Evolutionary conservation across 2,888 invertebrate species (phyloP), one percentile per base, ranked within the genome.

Genomic region (Andrena hattorfiana): DNA sequence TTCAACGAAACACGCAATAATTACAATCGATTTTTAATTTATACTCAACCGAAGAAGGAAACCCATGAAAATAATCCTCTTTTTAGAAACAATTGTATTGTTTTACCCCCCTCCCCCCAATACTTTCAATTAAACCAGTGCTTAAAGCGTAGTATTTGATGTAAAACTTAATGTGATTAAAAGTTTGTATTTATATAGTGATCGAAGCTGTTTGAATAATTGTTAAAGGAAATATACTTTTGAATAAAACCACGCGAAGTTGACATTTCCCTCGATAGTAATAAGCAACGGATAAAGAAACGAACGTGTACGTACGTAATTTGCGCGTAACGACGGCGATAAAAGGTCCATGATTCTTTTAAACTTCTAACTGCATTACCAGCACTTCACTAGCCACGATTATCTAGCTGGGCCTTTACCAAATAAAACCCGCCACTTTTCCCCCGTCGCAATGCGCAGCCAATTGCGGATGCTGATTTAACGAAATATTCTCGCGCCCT

Each of bases 221-320:
- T 80, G 82, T 86, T 86, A 30, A 54, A 76, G 72, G 30, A 81
- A 83, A 83, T 83, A 83, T 81, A 83, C 77, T 81, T 83, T 83
- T 81, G 62, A 62, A 75, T 64, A 51, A 70, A 81, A 68, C 56
- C 67, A 49, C 20, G 13, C 8, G 35, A 42, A 28, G 8, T 62
- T 32, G 13, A 48, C 8, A 67, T 67, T 68, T 56, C 28, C 20
- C 32, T 23, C 16, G 20, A 49, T 51, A 54, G 23, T 49, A 28
- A 62, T 49, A 28, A 62, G 32, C 35, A 10, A 32, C 23, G 8
- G 2, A 56, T 26, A 56, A 62, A 20, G 16, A 20, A 62, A 28
- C 28, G 6, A 23, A 26, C 13, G 10, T 10, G 56, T 6, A 59
- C 16, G 0, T 16, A 42, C 42, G 42, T 42, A 13, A 42, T 42